Percentiles rank a stretch among this genome's conserved stretches.
Evolutionary conservation across 2,888 invertebrate genomes (phyloP).

Genomic region (Parelbella ahira): DNA sequence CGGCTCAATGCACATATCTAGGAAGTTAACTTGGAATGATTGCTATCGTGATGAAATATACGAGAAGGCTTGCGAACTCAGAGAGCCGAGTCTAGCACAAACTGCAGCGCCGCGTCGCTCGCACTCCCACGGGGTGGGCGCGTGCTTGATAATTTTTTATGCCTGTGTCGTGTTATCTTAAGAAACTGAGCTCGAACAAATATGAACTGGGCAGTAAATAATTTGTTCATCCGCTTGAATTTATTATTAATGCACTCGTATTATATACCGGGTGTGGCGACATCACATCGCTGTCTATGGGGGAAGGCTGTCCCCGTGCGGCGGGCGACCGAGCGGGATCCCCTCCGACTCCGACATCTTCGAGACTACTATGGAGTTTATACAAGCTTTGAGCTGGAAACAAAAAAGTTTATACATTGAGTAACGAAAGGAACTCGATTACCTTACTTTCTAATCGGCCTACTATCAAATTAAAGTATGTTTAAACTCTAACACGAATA

Average conservation of each 20-base stretch:
- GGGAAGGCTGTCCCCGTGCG: conserved; percentile 61
- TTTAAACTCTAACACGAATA: no score
- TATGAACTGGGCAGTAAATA: conserved; percentile 12
- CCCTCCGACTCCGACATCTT: conserved; percentile 52
- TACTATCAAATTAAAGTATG: no score
- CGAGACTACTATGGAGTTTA: conserved; percentile 63
- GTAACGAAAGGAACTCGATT: no score
- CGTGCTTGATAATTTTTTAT: conserved; percentile 24
- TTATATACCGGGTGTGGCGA: conserved; percentile 67
- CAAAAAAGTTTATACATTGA: no score
- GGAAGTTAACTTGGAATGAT: no score
- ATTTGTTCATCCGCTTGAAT: neutral
- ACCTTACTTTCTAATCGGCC: no score
- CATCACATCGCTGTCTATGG: conserved; percentile 69
- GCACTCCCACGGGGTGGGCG: conserved; percentile 21
- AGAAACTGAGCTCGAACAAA: conserved; percentile 12
- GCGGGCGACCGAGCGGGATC: conserved; percentile 69
- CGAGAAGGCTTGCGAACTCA: no score
- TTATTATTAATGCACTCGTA: no score
- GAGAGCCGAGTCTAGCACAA: no score
- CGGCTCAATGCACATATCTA: no score
- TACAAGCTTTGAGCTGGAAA: conserved; percentile 74
- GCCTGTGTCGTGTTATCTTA: conserved; percentile 15
- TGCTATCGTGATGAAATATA: no score
- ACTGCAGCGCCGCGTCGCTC: no score